phyloP scores from a whole-genome alignment of 2,888 invertebrate species.

The Proisotoma minuta region DNA sequence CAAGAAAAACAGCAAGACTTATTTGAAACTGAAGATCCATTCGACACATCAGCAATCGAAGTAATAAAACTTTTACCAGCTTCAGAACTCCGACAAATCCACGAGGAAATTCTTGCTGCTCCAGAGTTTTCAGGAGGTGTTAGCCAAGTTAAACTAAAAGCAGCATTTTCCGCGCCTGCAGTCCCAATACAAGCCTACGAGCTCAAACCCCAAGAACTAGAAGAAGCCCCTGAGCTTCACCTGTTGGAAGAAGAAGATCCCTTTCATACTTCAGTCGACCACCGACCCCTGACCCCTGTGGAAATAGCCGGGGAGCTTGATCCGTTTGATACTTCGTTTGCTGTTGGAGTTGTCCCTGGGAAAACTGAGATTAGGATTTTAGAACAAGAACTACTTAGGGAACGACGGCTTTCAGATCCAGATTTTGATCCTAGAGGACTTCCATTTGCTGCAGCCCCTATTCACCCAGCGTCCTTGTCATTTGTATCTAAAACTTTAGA shows the following conservation, averaged over 20 bases:
- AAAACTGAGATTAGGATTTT: constrained; percentile 66
- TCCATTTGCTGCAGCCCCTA: constrained; percentile 17
- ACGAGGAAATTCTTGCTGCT: constrained; percentile 56
- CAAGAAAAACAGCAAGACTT: constrained; percentile 49
- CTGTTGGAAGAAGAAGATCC: constrained; percentile 3
- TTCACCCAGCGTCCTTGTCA: constrained; percentile 17
- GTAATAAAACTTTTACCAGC: constrained; percentile 48
- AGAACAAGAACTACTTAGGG: constrained; percentile 18
- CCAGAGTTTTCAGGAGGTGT: constrained; percentile 64
- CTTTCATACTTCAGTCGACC: constrained; percentile 9
- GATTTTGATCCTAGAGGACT: constrained; percentile 30
- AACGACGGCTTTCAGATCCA: constrained; percentile 17
- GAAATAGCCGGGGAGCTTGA: constrained; percentile 52
- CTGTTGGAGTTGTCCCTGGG: constrained; percentile 64
- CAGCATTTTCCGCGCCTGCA: neutral
- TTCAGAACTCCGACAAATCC: constrained; percentile 58
- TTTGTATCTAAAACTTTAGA: constrained; percentile 7
- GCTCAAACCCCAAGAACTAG: constrained; percentile 9
- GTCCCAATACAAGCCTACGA: neutral
- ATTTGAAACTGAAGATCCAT: constrained; percentile 57
- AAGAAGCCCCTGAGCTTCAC: constrained; percentile 1
- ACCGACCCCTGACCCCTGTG: constrained; percentile 22
- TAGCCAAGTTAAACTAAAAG: constrained; percentile 53
- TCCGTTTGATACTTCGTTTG: constrained; percentile 80
- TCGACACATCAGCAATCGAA: constrained; percentile 58